Percentiles rank a stretch among this genome's conserved stretches.
Conservation (phyloP, 2,888 invertebrate genomes). For the Clepsis dumicolana region DNA sequence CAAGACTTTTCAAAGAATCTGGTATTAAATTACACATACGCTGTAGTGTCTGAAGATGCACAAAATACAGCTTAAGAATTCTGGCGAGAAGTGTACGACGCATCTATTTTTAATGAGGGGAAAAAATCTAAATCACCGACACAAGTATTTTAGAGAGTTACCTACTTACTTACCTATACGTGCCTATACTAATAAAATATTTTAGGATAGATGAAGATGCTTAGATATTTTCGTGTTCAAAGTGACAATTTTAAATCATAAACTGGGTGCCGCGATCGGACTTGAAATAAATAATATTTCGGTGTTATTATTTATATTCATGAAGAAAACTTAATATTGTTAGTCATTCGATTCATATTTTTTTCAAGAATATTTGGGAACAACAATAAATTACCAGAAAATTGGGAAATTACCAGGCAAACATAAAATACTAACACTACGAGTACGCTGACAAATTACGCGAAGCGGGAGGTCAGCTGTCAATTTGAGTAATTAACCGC, state of each 20-base stretch:
- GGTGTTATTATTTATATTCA: neutral
- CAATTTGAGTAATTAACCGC: constrained; percentile 31
- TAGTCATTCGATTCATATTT: constrained; percentile 1
- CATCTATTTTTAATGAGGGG: no score
- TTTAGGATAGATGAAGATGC: no score
- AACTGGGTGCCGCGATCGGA: neutral
- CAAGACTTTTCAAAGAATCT: constrained; percentile 1
- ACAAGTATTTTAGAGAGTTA: no score
- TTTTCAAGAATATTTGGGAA: neutral
- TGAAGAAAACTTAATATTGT: neutral
- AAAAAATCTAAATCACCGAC: no score
- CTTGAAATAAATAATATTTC: neutral
- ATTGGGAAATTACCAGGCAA: constrained; percentile 11
- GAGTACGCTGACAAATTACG: constrained; percentile 19
- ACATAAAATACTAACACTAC: constrained; percentile 11
- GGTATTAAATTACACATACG: neutral
- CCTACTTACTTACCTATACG: no score
- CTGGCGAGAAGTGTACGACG: no score
- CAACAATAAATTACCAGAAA: no score
- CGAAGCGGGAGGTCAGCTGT: constrained; percentile 12
- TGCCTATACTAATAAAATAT: no score
- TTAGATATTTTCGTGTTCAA: neutral
- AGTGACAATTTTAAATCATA: neutral
- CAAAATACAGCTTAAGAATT: no score
- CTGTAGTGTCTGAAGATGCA: no score